A percentile compares a stretch with the other conserved stretches of the same genome.
These are phyloP conservation scores for Macrostomum lignano DNA, from an alignment of 1,140 invertebrate genomes.

Conservation along the genomic window DNA sequence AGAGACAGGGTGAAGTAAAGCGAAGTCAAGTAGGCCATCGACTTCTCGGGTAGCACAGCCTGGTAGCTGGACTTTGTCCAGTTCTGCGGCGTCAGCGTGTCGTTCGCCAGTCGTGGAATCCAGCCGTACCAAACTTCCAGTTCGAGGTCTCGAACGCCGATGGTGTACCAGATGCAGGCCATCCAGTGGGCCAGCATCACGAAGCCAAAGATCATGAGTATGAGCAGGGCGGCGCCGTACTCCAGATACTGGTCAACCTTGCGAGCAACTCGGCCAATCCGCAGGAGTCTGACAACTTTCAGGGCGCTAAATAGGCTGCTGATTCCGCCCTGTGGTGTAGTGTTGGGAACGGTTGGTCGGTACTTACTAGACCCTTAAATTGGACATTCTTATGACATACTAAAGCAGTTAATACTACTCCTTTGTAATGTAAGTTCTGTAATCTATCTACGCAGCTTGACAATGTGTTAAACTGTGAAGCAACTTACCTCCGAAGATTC, in stretches of 20 bases:
- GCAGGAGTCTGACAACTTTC: slow-evolving; percentile 79
- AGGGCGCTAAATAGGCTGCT: slow-evolving; percentile 91
- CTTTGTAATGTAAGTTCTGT: too few relatives aligned
- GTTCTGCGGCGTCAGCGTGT: slow-evolving; percentile 43
- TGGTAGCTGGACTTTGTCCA: slow-evolving; percentile 12
- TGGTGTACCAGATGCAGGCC: slow-evolving; percentile 69
- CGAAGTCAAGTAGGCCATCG: slow-evolving; percentile 53
- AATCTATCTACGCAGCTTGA: too few relatives aligned
- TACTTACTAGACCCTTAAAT: too few relatives aligned
- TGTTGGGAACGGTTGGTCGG: too few relatives aligned
- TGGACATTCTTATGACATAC: too few relatives aligned
- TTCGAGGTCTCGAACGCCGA: slow-evolving; percentile 21
- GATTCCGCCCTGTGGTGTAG: slow-evolving; percentile 65
- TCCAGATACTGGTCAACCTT: slow-evolving; percentile 96
- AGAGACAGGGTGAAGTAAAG: slow-evolving; percentile 98
- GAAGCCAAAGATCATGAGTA: slow-evolving; percentile 45
- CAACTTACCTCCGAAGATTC: slow-evolving; percentile 2
- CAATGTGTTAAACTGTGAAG: too few relatives aligned
- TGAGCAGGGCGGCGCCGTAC: slow-evolving; percentile 94
- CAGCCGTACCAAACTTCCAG: slow-evolving; percentile 18
- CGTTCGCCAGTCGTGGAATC: slow-evolving; percentile 45
- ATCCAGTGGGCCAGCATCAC: slow-evolving; percentile 33
- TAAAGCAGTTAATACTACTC: too few relatives aligned
- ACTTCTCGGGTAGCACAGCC: slow-evolving; percentile 13
- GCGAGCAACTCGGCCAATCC: slow-evolving; percentile 76